Base-by-base conservation (phyloP, 92 coral and sea anemone species). In the Epizoanthus ramosus region DNA sequence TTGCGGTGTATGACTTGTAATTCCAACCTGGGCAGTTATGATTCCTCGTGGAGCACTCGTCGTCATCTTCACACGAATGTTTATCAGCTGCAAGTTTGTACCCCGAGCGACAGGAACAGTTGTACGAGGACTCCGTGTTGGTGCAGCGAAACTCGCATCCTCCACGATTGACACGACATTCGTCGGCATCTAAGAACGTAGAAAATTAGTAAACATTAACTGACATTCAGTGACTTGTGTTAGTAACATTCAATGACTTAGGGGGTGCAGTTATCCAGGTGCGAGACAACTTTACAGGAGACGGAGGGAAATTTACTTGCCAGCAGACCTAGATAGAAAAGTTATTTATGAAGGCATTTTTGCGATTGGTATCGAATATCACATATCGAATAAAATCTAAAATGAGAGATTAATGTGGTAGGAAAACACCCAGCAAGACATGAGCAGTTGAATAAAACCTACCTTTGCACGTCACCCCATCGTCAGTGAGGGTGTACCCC, bases 111-210 rank as follows among this genome's bases (percentile, higher is more conserved):
- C 94, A 91, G 1, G 92, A 84, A 52, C 94, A 91, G 82, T 66
- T 74, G 74, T 91, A 88, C 0, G 92, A 91, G 35, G 94, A 82
- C 75, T 88, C 89, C 16, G 94, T 91, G 75, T 91, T 91, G 63
- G 79, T 91, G 68, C 94, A 91, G 43, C 91, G 84, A 59, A 91
- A 91, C 66, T 91, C 89, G 54, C 94, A 91, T 50, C 94, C 94
- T 16, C 94, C 94, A 39, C 56, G 80, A 85, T 88, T 85, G 45
- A 91, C 79, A 52, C 92, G 89, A 61, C 94, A 91, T 69, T 91
- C 94, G 35, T 91, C 92, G 23, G 87, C 89, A 91, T 91, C 94
- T 91, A 28, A 13, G 69, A 47, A 19, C 16, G 35, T 10, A 75
- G 23, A 47, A 57, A 28, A 22, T 45, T 68, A 37, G 69, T n/a